Base-by-base conservation (phyloP, 1,140 invertebrate genomes). In the Drosophila equinoxialis region DNA sequence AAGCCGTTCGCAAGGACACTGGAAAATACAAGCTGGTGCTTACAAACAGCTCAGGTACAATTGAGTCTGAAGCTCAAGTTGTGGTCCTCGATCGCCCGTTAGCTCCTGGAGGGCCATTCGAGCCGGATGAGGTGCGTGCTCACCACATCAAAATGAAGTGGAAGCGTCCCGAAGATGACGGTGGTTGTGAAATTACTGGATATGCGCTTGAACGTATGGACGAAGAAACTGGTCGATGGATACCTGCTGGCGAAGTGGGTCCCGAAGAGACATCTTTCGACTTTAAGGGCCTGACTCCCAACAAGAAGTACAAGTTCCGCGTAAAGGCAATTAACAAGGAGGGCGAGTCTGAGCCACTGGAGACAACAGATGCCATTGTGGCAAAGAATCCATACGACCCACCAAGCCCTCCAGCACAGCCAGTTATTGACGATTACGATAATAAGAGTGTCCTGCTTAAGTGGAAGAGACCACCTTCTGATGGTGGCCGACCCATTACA, bases 281-380 rank as follows among this genome's bases (percentile, higher is more conserved):
- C 1, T 97, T 99, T 74, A 96, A 97, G 89, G 97, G 98, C 33
- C 94, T 99, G 0, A 98, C 97, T 10, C 98, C 98, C 0, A 98
- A 98, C 81, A 99, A 99, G 93, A 98, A 98, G 83, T 99, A 99
- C 93, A 99, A 99, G 93, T 99, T 99, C 94, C 94, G 99, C 54
- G 98, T 99, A 0, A 98, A 98, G 82, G 99, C 99, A 35, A 96
- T 98, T 35, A 99, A 99, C 92, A 99, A 99, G 91, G 99, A 99
- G 93, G 99, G 99, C 1, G 96, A 98, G 93, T 98, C 98, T 0
- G 98, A 99, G 80, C 98, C 99, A 26, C 93, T 99, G 51, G 97
- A 98, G 92, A 98, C 97, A 30, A 95, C 96, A 10, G 97, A 97
- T 79, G 93, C 96, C 4, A 98, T 98, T 77, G 74, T 96, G 35